Base-by-base conservation (phyloP, 2,797 vertebrate species). In the Todus mexicanus region DNA sequence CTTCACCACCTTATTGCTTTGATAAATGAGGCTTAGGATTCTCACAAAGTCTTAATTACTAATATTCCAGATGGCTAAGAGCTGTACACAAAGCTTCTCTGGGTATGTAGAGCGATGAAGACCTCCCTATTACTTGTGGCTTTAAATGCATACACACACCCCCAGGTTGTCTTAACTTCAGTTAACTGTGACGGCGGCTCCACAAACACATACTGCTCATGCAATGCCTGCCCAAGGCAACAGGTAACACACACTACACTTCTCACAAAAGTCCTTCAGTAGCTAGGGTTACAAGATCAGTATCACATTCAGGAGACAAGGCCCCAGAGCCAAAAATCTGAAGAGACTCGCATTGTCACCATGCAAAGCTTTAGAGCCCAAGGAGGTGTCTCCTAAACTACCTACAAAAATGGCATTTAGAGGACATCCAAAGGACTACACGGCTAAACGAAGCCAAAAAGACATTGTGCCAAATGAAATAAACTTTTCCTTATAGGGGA, bases 21-120 rank as follows among this genome's bases (percentile, higher is more conserved):
- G 84, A 91, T 63, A 91, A 90, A 80, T 40, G 54, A 95, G 27
- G 57, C 48, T 69, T 57, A 61, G 61, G 65, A 95, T 65, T 40
- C 53, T 80, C 69, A 43, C 6, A 1, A 69, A 93, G 15, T 29
- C 59, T 63, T 83, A 87, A 92, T 68, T 81, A 63, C 31, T 50
- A 63, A 9, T 31, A 70, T 47, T 84, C 20, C 92, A 93, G 87
- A 92, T 60, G 83, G 87, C 29, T 42, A 47, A 8, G 23, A 50
- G 37, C n/a, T 40, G 20, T 40, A 77, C 31, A 40, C 42, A 47
- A 37, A 42, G 54, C 15, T 73, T 15, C 45, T 48, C 42, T 16
- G 48, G 15, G 42, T 16, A 20, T 3, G 2, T 0, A 14, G 66
- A 47, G 35, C 80, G 54, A 5, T 4, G 13, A n/a, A 53, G 25